Base-by-base conservation (phyloP, 2,888 invertebrate genomes). In the Harpalus rubripes region DNA sequence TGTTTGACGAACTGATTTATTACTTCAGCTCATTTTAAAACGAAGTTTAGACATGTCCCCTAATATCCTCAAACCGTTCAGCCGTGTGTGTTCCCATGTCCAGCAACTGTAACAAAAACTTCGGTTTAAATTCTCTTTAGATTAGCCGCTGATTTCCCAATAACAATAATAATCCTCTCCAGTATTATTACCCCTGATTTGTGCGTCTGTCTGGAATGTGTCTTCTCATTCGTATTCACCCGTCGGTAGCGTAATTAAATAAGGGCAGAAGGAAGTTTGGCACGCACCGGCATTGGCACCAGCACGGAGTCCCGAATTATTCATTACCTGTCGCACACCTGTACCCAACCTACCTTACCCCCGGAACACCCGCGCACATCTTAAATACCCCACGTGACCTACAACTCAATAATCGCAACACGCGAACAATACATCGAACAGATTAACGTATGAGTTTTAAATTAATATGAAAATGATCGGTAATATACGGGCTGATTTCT, bases 321-420 rank as follows among this genome's bases (percentile, higher is more conserved):
- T 81, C 81, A 81, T 81, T 81, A 81, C 81, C 81, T 81, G 81
- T 81, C 81, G 81, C 81, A 81, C 68, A 81, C 68, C 68, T 81
- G 81, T 68, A 32, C 26, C 81, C 44, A 5, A 32, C 32, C 3
- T 32, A 32, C 32, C 32, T 5, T 32, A 15, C 81, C 39, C 10
- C 0, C 44, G 18, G 52, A 18, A 52, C 76, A 7, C 26, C 7
- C 12, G 4, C 15, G 5, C n/a, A 26, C 79, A 59, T 79, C 79
- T 79, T 79, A 79, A 79, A 79, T 79, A 79, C 58, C 59, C 16
- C 79, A 79, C 79, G 79, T 79, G 79, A 59, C 58, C 32, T 59
- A 58, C 79, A 79, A 79, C 18, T 79, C 79, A 79, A 79, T 79
- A 32, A 32, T 5, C 32, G 5, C 16, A n/a, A 18, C 59, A 59